These are phyloP conservation scores for Hydrolagus affinis DNA, from an alignment of 2,113 vertebrate species.

Conservation along the genomic window DNA sequence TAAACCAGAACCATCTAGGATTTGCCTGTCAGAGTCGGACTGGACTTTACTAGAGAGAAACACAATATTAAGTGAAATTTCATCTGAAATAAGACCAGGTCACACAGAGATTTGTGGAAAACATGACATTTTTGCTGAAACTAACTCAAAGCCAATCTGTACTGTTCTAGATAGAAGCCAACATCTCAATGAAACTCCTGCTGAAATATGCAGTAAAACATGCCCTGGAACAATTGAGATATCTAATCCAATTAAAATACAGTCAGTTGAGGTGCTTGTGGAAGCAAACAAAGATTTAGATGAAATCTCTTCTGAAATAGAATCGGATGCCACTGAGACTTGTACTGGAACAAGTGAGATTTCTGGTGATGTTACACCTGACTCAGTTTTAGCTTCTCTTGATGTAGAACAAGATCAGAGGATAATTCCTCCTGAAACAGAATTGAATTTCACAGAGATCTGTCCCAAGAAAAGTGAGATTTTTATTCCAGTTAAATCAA, in stretches of 20 bases:
- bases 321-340: not conserved
- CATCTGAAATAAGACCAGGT: slow-evolving; percentile 56
- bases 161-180: not conserved
- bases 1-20: not conserved
- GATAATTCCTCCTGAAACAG: not conserved
- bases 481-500: not conserved
- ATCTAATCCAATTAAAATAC: not conserved
- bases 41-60: not conserved
- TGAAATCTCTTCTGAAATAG: not conserved
- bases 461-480: not conserved
- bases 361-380: not conserved
- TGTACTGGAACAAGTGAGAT: not conserved
- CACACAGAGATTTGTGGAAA: slow-evolving; percentile 53
- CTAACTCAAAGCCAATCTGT: slow-evolving; percentile 19
- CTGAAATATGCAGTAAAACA: not conserved
- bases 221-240: not conserved
- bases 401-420: not conserved
- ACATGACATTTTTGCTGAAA: slow-evolving; percentile 42
- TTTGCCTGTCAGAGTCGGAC: no score
- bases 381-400: not conserved
- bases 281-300: not conserved
- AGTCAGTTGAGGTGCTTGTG: not conserved
- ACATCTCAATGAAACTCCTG: slow-evolving; percentile 2
- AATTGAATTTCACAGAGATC: not conserved
- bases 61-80: slow-evolving; percentile 46